Evolutionary conservation across 2,797 vertebrate genomes (phyloP).

Genomic region (Leuciscus waleckii): DNA sequence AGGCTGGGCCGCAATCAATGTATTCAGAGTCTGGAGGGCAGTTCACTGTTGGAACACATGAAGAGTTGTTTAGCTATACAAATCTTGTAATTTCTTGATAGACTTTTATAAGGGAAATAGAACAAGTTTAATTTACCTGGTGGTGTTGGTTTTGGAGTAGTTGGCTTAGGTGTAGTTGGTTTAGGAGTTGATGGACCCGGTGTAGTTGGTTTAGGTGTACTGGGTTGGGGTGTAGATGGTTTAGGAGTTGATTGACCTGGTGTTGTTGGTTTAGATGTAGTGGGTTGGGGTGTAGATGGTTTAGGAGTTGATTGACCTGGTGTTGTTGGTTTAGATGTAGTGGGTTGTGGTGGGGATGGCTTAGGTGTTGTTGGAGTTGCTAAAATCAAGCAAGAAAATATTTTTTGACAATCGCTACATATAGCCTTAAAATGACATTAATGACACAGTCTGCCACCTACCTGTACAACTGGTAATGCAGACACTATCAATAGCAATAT

Average conservation of each 20-base stretch:
- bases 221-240: conserved; percentile 4
- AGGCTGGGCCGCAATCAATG: conserved; percentile 78
- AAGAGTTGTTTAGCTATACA: neutral
- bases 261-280: conserved; percentile 43
- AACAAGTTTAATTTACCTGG: conserved; percentile 48
- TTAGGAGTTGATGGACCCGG: neutral
- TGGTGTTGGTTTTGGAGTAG: conserved; percentile 42
- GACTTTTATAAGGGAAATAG: neutral
- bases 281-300: conserved; percentile 36
- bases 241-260: conserved; percentile 54
- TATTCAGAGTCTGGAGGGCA: conserved; percentile 78
- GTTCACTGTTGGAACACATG: conserved; percentile 57
- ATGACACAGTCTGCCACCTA: conserved; percentile 61
- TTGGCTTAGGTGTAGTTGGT: conserved; percentile 28
- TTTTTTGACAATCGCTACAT: neutral
- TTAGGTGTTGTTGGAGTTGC: conserved; percentile 44
- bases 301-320: conserved; percentile 43
- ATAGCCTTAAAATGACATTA: neutral
- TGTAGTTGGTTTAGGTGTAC: conserved; percentile 46
- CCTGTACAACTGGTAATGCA: conserved; percentile 77
- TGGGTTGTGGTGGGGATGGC: conserved; percentile 36
- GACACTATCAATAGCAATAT: conserved; percentile 84
- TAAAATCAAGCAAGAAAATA: conserved; percentile 31
- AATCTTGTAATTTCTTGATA: neutral
- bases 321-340: conserved; percentile 42